Evolutionary conservation across 2,113 vertebrate genomes (phyloP).

Genomic region (Gasterosteus nipponicus): DNA sequence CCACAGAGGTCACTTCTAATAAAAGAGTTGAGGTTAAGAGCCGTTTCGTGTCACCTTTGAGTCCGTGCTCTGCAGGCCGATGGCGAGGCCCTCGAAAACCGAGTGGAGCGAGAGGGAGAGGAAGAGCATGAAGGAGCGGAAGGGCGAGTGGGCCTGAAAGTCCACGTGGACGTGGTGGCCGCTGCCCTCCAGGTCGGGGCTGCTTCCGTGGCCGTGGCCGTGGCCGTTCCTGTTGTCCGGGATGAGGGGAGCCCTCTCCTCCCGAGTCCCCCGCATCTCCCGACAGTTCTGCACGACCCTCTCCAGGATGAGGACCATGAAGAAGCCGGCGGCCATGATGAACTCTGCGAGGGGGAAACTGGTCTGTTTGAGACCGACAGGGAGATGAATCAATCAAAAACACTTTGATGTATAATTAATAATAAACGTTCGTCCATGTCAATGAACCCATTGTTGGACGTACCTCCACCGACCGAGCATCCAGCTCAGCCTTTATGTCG

Average conservation of each 20-base stretch:
- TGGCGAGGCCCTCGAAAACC: slow-evolving; percentile 89
- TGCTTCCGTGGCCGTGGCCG: slow-evolving; percentile 7
- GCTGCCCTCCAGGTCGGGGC: slow-evolving; percentile 72
- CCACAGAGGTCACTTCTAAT: neutral
- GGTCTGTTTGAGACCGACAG: slow-evolving; percentile 57
- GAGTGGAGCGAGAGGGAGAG: slow-evolving; percentile 90
- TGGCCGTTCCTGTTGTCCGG: slow-evolving; percentile 44
- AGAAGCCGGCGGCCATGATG: slow-evolving; percentile 88
- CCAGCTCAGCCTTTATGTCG: slow-evolving; percentile 78
- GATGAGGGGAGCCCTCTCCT: slow-evolving; percentile 76
- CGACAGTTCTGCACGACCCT: slow-evolving; percentile 81
- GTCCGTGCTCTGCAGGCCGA: slow-evolving; percentile 86
- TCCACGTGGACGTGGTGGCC: slow-evolving; percentile 81
- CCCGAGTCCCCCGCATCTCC: slow-evolving; percentile 10
- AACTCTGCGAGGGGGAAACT: slow-evolving; percentile 86
- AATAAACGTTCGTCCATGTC: neutral
- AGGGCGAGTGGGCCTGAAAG: slow-evolving; percentile 82
- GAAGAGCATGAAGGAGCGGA: slow-evolving; percentile 89
- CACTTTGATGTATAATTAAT: neutral
- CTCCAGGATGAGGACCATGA: slow-evolving; percentile 88
- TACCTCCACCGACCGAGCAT: slow-evolving; percentile 66
- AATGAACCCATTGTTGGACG: neutral
- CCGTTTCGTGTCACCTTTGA: slow-evolving; percentile 66
- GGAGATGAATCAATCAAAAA: neutral
- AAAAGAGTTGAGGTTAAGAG: neutral